phyloP scores from a whole-genome alignment of 2,113 vertebrate species.

The Corythaeola cristata region DNA sequence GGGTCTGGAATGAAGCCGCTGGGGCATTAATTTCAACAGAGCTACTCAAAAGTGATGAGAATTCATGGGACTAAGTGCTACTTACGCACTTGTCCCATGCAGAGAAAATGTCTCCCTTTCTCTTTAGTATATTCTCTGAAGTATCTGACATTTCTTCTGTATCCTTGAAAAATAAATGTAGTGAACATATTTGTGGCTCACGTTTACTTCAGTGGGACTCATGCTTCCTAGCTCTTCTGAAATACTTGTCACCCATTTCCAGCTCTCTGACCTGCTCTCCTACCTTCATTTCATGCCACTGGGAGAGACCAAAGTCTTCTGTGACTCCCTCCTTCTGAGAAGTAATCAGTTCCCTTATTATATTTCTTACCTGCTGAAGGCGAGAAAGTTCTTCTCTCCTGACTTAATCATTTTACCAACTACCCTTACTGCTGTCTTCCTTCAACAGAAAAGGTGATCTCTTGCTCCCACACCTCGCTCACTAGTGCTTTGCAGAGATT shows the following conservation, averaged over 20 bases:
- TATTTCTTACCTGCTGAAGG: background rate
- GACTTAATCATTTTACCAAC: background rate
- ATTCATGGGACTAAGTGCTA: background rate
- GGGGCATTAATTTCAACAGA: background rate
- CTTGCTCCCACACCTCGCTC: background rate
- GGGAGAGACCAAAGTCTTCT: background rate
- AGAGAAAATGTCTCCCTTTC: background rate
- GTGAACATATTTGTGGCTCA: background rate
- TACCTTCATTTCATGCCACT: background rate
- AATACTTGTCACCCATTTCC: background rate
- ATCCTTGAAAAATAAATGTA: background rate
- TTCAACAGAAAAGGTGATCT: background rate
- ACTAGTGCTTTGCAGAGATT: background rate
- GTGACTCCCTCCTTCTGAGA: background rate
- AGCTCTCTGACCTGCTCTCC: background rate
- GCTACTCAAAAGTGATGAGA: background rate
- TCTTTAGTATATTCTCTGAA: background rate
- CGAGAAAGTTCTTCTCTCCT: background rate
- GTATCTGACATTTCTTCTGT: background rate
- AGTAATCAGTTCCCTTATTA: background rate
- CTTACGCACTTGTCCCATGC: accelerated
- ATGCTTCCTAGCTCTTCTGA: background rate
- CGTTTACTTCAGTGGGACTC: background rate
- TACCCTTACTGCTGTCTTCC: background rate
- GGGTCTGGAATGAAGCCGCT: background rate